Conservation (phyloP, 2,113 vertebrate genomes). For the Oncorhynchus clarkii region DNA sequence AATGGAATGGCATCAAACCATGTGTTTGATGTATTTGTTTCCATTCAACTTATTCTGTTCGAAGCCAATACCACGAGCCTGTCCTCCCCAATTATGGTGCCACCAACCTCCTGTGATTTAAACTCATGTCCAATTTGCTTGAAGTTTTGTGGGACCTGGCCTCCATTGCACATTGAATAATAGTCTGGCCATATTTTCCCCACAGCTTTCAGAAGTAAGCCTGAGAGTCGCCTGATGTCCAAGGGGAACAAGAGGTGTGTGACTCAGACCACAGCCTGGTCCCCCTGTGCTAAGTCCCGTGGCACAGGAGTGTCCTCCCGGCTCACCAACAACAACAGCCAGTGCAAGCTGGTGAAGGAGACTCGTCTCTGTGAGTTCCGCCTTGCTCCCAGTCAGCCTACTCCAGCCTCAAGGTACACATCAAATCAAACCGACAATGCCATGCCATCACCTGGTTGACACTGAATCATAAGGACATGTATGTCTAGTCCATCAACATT, state of each 20-base stretch:
- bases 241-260: constrained; percentile 87
- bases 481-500: not conserved
- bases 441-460: not conserved
- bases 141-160: too few relatives aligned
- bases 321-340: constrained; percentile 91
- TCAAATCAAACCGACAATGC: not conserved
- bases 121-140: too few relatives aligned
- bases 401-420: constrained; percentile 88
- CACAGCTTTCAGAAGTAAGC: constrained; percentile 68
- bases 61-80: too few relatives aligned
- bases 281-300: constrained; percentile 94
- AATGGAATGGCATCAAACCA: too few relatives aligned
- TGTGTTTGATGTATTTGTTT: too few relatives aligned
- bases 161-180: too few relatives aligned
- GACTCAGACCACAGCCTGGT: constrained; percentile 95
- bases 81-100: too few relatives aligned
- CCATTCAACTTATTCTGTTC: too few relatives aligned
- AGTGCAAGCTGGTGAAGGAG: constrained; percentile 93
- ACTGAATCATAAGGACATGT: too few relatives aligned
- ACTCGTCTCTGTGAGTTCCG: constrained; percentile 93
- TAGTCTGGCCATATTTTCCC: constrained; percentile 6
- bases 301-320: constrained; percentile 94
- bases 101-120: too few relatives aligned
- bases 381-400: constrained; percentile 87
- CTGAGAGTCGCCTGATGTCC: constrained; percentile 76